phyloP scores from a whole-genome alignment of 1,140 invertebrate genomes.

The Campodea augens region DNA sequence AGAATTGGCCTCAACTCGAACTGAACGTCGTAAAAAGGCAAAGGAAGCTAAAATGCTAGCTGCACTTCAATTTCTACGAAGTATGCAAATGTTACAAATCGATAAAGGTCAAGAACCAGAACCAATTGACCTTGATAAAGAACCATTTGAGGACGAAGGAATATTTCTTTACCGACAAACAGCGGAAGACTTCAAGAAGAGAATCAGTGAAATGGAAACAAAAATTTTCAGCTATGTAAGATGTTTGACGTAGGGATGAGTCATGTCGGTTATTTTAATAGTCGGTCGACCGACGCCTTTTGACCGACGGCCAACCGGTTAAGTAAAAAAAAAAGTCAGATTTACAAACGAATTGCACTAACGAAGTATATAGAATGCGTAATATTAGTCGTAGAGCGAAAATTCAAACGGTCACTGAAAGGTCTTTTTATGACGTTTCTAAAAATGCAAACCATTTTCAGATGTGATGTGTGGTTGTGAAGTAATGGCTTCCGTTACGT shows the following conservation, averaged over 20 bases:
- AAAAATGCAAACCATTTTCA: too few relatives aligned
- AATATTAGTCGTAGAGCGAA: too few relatives aligned
- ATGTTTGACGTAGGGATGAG: too few relatives aligned
- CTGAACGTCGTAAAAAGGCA: constrained; percentile 38
- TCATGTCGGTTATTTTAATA: too few relatives aligned
- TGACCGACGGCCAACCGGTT: constrained; percentile 5
- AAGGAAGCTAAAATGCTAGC: constrained; percentile 43
- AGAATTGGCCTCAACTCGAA: constrained; percentile 44
- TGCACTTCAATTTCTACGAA: constrained; percentile 52
- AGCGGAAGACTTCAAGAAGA: constrained; percentile 49
- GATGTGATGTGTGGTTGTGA: too few relatives aligned
- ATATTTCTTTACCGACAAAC: constrained; percentile 52
- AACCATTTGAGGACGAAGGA: constrained; percentile 49
- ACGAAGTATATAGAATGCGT: too few relatives aligned
- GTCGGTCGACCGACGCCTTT: too few relatives aligned
- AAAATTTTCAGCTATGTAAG: constrained; percentile 56
- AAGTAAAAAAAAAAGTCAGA: too few relatives aligned
- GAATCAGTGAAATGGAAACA: constrained; percentile 53
- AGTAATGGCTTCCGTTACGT: too few relatives aligned
- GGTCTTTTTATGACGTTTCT: too few relatives aligned
- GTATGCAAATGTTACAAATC: constrained; percentile 51
- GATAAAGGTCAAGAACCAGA: constrained; percentile 21
- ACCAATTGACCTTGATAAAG: constrained; percentile 7
- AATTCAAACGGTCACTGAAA: too few relatives aligned
- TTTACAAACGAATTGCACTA: too few relatives aligned